These are phyloP conservation scores for Spodoptera frugiperda DNA, from an alignment of 1,140 invertebrate genomes.

Conservation along the genomic window DNA sequence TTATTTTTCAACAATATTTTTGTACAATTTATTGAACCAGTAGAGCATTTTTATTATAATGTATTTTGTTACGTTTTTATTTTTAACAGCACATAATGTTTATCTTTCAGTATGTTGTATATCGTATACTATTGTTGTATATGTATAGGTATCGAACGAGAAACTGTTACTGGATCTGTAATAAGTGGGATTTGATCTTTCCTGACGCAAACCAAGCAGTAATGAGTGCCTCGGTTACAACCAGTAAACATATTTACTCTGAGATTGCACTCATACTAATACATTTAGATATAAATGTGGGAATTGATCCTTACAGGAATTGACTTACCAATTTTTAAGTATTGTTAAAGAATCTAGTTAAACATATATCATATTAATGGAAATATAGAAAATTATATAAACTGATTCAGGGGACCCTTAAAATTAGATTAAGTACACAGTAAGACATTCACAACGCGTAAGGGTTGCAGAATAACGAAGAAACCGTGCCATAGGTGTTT, in stretches of 20 bases:
- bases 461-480: conserved; percentile 71
- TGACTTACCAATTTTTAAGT: conserved; percentile 36
- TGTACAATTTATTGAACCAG: conserved; percentile 46
- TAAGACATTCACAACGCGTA: conserved; percentile 49
- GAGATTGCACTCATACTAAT: conserved; percentile 25
- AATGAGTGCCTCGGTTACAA: background rate
- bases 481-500: conserved; percentile 75
- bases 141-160: conserved; percentile 19
- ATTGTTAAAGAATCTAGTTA: conserved; percentile 44
- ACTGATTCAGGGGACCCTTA: conserved; percentile 47
- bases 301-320: conserved; percentile 45
- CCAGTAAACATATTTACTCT: conserved; percentile 12
- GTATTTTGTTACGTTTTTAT: conserved; percentile 48
- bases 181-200: background rate
- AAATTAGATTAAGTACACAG: conserved; percentile 57
- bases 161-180: conserved; percentile 34
- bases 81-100: conserved; percentile 46
- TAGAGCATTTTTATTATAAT: conserved; percentile 48
- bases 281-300: conserved; percentile 36
- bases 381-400: conserved; percentile 44
- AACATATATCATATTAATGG: conserved; percentile 43
- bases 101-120: conserved; percentile 38
- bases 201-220: conserved; percentile 18
- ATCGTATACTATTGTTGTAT: conserved; percentile 38
- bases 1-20: conserved; percentile 45